A percentile compares a stretch with the other conserved stretches of the same genome.
Conservation (phyloP, 2,797 vertebrate species). For the Mareca penelope region DNA sequence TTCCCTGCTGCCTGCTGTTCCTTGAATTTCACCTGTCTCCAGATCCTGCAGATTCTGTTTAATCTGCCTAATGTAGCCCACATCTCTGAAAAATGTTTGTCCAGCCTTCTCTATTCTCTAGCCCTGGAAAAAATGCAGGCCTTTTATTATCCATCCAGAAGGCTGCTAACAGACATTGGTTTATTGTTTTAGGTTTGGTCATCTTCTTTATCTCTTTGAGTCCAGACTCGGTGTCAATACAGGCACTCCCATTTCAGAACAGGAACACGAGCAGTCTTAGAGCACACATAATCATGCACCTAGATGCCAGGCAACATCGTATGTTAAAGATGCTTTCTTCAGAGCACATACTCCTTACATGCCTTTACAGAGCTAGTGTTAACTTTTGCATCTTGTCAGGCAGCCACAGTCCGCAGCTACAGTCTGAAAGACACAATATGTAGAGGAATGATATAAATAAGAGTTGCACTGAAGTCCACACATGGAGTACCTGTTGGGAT, state of each 20-base stretch:
- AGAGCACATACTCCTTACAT: background rate
- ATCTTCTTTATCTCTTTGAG: background rate
- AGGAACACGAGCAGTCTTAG: background rate
- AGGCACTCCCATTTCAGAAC: background rate
- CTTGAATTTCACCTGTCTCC: background rate
- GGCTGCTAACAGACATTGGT: background rate
- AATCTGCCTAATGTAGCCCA: background rate
- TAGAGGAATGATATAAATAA: background rate
- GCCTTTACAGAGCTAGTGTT: background rate
- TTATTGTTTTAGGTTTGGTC: background rate
- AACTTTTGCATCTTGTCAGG: background rate
- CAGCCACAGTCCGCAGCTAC: fast-evolving
- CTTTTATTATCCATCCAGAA: background rate
- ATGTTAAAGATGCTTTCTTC: background rate
- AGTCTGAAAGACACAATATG: background rate
- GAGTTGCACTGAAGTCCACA: background rate
- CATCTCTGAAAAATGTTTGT: background rate
- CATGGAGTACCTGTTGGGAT: background rate
- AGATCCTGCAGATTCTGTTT: background rate
- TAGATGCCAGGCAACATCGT: background rate
- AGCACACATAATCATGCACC: too few species aligned
- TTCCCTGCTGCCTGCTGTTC: background rate
- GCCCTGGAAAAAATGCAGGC: background rate
- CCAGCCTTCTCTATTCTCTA: background rate
- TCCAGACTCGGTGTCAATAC: background rate